Evolutionary conservation across 1,140 invertebrate species (phyloP).

Genomic region (Ceratosolen fusciceps): DNA sequence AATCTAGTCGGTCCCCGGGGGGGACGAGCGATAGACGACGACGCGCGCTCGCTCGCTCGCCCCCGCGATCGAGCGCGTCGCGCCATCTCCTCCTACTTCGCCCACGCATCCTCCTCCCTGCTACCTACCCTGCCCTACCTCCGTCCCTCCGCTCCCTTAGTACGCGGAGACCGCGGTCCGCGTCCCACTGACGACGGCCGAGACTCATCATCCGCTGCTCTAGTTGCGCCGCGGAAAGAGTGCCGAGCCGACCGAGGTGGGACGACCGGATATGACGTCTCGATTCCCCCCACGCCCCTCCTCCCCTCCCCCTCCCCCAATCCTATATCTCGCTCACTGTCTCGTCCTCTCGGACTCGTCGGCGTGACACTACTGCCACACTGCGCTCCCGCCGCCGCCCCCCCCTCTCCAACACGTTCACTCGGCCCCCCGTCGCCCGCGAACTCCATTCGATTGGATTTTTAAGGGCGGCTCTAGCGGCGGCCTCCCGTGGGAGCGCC

Average conservation of each 20-base stretch:
- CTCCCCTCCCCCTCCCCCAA: background rate
- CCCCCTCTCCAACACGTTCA: background rate
- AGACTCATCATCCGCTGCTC: conserved; percentile 29
- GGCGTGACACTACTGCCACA: conserved; percentile 62
- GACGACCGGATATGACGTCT: conserved; percentile 60
- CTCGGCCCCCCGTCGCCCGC: background rate
- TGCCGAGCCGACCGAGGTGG: conserved; percentile 52
- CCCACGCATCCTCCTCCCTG: too few relatives aligned
- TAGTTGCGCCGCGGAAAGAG: conserved; percentile 55
- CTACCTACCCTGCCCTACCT: too few relatives aligned
- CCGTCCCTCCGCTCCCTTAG: too few relatives aligned
- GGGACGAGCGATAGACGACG: too few relatives aligned
- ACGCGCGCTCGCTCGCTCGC: too few relatives aligned
- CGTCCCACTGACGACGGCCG: background rate
- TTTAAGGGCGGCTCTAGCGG: too few relatives aligned
- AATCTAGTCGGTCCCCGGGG: background rate
- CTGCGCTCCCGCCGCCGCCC: conserved; percentile 47
- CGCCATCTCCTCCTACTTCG: background rate
- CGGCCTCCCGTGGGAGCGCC: too few relatives aligned
- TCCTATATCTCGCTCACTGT: background rate
- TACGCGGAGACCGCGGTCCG: too few relatives aligned
- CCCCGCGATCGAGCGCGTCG: too few relatives aligned
- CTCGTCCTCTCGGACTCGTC: conserved; percentile 9
- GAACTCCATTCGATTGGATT: background rate
- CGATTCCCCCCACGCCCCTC: conserved; percentile 32